These are phyloP conservation scores for Acridotheres tristis DNA, from an alignment of 2,797 vertebrate species.

Conservation along the genomic window DNA sequence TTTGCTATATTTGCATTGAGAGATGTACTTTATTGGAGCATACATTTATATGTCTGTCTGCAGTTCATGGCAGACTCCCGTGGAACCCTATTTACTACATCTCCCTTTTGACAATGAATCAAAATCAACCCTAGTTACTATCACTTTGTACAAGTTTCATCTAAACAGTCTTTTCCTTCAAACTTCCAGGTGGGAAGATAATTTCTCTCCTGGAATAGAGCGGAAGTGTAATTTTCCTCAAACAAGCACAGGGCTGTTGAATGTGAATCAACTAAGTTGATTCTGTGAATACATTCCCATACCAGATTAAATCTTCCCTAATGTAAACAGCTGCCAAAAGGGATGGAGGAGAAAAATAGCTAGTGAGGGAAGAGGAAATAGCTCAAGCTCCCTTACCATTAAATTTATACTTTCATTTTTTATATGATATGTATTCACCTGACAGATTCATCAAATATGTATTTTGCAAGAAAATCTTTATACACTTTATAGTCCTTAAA, in stretches of 20 bases:
- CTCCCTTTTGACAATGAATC: neutral
- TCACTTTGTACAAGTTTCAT: neutral
- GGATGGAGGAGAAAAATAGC: neutral
- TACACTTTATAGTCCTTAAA: neutral
- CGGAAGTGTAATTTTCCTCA: neutral
- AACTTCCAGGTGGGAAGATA: neutral
- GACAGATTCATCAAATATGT: neutral
- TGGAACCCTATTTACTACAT: neutral
- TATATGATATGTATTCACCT: neutral
- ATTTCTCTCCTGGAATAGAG: neutral
- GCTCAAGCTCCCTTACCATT: neutral
- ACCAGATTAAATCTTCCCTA: neutral
- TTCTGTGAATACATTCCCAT: neutral
- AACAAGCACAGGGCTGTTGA: neutral
- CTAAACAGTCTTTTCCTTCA: neutral
- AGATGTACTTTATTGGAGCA: neutral
- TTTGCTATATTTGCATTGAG: neutral
- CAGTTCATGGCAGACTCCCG: neutral
- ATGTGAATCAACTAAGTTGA: neutral
- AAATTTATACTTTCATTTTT: neutral
- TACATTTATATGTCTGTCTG: neutral
- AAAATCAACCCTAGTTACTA: neutral
- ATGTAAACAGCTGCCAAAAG: neutral
- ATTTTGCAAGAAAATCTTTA: neutral
- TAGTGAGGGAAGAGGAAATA: neutral